phyloP scores from a whole-genome alignment of 2,888 invertebrate species.

The Sarcophaga caerulescens region DNA sequence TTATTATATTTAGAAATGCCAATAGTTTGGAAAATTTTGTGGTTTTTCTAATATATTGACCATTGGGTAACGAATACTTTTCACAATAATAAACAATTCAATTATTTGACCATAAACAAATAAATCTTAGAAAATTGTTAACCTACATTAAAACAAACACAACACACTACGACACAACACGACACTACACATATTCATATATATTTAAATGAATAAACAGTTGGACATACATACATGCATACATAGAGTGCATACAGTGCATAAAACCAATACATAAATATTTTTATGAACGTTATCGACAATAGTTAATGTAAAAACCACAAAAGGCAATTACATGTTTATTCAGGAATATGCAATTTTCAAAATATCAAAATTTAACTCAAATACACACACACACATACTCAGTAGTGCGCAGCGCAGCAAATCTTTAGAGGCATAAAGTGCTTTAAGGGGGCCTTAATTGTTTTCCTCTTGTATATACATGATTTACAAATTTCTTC shows the following conservation, averaged over 20 bases:
- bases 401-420: no score
- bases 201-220: not conserved
- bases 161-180: conserved; percentile 8
- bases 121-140: conserved; percentile 59
- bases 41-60: conserved; percentile 30
- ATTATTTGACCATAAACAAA: conserved; percentile 66
- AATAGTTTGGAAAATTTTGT: conserved; percentile 42
- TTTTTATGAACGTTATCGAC: conserved; percentile 2
- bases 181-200: not conserved
- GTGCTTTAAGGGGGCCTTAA: no score
- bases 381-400: not conserved
- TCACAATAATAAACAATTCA: conserved; percentile 63
- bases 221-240: not conserved
- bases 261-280: no score
- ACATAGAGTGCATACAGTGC: no score
- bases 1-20: conserved; percentile 2
- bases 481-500: no score
- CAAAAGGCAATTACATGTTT: conserved; percentile 61
- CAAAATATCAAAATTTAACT: conserved; percentile 18
- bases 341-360: conserved; percentile 29
- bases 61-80: conserved; percentile 38
- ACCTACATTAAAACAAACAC: conserved; percentile 40
- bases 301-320: conserved; percentile 57
- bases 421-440: no score
- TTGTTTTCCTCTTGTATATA: no score